Conservation (phyloP, 2,113 vertebrate genomes). For the Lonchura striata region DNA sequence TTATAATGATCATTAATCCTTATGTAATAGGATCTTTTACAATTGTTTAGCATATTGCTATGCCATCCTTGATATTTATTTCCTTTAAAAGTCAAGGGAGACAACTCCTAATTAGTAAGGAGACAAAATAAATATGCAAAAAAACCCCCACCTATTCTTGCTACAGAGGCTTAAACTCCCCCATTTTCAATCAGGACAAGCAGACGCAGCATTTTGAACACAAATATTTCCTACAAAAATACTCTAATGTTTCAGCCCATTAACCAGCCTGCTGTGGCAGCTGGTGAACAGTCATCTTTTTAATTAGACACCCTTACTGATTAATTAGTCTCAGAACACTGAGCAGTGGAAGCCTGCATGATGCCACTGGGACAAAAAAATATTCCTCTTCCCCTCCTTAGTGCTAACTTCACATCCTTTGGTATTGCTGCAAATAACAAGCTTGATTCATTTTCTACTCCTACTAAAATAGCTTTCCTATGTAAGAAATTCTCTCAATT, state of each 20-base stretch:
- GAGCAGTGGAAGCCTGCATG: slow-evolving; percentile 17
- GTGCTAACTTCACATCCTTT: not conserved
- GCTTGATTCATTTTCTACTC: slow-evolving; percentile 20
- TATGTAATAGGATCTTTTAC: not conserved
- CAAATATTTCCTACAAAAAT: slow-evolving; percentile 38
- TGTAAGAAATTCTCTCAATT: not conserved
- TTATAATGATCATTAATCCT: not conserved
- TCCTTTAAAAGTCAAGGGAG: not conserved
- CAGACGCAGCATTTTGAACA: not conserved
- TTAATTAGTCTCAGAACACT: slow-evolving; percentile 74
- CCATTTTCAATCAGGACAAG: not conserved
- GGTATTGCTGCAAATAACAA: slow-evolving; percentile 1
- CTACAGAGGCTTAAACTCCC: accelerated
- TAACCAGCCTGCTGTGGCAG: slow-evolving; percentile 57
- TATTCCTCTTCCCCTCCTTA: not conserved
- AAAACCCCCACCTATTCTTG: not conserved
- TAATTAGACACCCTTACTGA: slow-evolving; percentile 70
- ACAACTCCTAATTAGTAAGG: not conserved
- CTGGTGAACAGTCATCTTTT: slow-evolving; percentile 71
- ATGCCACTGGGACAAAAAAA: slow-evolving; percentile 33
- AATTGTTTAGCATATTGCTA: not conserved
- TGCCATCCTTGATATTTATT: not conserved
- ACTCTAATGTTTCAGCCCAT: slow-evolving; percentile 28
- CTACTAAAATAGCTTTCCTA: not conserved
- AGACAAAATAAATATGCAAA: not conserved